Evolutionary conservation across 1,140 invertebrate species (phyloP).

Genomic region (Drosophila arawakana): DNA sequence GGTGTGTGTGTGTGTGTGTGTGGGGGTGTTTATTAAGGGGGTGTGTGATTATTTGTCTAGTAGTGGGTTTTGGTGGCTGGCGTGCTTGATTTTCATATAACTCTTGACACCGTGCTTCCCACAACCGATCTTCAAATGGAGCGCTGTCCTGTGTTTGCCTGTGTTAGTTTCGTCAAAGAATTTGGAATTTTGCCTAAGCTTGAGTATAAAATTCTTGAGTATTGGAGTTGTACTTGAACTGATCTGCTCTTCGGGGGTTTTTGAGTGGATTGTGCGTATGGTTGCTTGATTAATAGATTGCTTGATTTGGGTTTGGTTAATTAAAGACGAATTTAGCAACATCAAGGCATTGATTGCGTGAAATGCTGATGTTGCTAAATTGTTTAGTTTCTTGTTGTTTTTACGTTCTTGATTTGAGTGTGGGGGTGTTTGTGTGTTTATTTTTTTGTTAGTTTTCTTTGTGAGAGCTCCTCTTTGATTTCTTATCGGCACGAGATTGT

Average conservation of each 20-base stretch:
- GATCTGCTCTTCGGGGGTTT: slow-evolving; percentile 41
- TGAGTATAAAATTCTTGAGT: background rate
- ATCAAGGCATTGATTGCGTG: slow-evolving; percentile 16
- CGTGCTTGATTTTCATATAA: background rate
- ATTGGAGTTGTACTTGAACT: slow-evolving; percentile 29
- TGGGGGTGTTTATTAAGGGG: background rate
- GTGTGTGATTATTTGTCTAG: slow-evolving; percentile 1
- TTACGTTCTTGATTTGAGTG: slow-evolving; percentile 11
- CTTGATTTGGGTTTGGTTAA: no score
- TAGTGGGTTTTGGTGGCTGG: background rate
- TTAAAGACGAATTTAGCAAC: slow-evolving; percentile 14
- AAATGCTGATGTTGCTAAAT: slow-evolving; percentile 14
- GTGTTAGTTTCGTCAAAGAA: slow-evolving; percentile 20
- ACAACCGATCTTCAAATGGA: slow-evolving; percentile 30
- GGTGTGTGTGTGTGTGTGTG: slow-evolving; percentile 3
- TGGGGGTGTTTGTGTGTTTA: background rate
- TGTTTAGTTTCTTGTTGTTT: background rate
- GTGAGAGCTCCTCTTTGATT: slow-evolving; percentile 48
- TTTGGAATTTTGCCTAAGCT: slow-evolving; percentile 37
- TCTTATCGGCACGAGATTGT: slow-evolving; percentile 47
- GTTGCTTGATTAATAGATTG: background rate
- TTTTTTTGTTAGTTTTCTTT: slow-evolving; percentile 12
- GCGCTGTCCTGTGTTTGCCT: slow-evolving; percentile 27
- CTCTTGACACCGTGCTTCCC: slow-evolving; percentile 18
- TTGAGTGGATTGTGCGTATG: slow-evolving; percentile 3